A percentile compares a stretch with the other conserved stretches of the same genome.
Evolutionary conservation across 2,113 vertebrate species (phyloP).

Genomic region (Melanerpes formicivorus): DNA sequence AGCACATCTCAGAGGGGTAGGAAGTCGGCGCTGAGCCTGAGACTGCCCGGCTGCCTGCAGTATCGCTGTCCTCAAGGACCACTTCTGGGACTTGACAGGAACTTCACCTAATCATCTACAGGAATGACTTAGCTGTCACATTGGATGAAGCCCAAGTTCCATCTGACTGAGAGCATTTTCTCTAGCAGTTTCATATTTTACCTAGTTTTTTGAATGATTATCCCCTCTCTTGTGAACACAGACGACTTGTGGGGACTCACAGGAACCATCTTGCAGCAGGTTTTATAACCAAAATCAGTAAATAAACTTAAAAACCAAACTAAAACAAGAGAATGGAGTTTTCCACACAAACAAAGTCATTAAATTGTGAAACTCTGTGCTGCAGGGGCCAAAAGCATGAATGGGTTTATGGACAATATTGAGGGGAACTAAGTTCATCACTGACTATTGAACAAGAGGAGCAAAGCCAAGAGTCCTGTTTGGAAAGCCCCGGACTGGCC

Average conservation of each 20-base stretch:
- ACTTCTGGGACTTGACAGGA: conserved; percentile 8
- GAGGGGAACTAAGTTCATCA: not conserved
- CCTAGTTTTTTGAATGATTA: not conserved
- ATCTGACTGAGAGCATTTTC: not conserved
- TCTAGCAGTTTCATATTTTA: not conserved
- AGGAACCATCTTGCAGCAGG: not conserved
- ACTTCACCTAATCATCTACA: conserved; percentile 27
- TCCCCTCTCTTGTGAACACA: conserved; percentile 6
- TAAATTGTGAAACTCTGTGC: conserved; percentile 25
- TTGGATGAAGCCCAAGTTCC: not conserved
- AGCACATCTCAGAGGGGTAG: not conserved
- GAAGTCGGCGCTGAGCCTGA: not conserved
- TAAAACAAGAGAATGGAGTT: not conserved
- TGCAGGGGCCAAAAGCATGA: conserved; percentile 28
- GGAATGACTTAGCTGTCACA: not conserved
- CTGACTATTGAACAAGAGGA: not conserved
- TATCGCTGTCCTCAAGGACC: not conserved
- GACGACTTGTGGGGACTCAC: not conserved
- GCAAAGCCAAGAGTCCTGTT: not conserved
- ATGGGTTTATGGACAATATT: conserved; percentile 21
- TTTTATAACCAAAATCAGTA: not conserved
- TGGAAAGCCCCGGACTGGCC: not conserved
- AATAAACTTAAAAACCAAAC: not conserved
- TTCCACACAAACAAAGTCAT: conserved; percentile 61
- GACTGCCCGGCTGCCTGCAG: not conserved